phyloP scores from a whole-genome alignment of 2,113 vertebrate genomes.

The Prinia subflava region DNA sequence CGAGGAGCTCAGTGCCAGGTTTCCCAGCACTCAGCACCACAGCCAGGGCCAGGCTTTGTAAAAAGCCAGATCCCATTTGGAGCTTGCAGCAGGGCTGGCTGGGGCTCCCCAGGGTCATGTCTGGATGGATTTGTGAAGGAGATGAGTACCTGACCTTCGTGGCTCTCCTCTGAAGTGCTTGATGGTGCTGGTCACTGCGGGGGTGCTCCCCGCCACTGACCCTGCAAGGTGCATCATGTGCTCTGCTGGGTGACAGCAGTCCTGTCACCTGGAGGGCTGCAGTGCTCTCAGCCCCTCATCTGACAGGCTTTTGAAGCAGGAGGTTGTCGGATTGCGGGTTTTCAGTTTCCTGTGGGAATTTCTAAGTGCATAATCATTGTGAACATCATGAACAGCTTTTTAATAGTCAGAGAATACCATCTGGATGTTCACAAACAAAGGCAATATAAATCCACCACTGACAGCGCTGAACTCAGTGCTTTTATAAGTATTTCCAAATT shows the following conservation, averaged over 20 bases:
- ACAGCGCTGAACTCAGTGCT: slow-evolving; percentile 40
- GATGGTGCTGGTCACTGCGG: accelerated
- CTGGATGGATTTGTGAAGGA: neutral
- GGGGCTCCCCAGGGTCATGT: neutral
- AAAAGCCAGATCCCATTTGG: neutral
- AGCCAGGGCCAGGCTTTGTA: neutral
- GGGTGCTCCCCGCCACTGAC: neutral
- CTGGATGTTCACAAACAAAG: slow-evolving; percentile 61
- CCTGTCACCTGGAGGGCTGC: neutral
- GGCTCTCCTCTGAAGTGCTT: neutral
- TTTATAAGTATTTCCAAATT: slow-evolving; percentile 49
- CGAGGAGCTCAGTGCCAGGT: slow-evolving; percentile 12
- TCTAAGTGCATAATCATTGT: slow-evolving; percentile 54
- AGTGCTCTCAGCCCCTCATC: neutral
- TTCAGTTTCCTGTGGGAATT: slow-evolving; percentile 59
- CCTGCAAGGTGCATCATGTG: accelerated
- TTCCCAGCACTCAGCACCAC: slow-evolving; percentile 17
- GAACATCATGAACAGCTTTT: slow-evolving; percentile 55
- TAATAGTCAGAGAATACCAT: slow-evolving; percentile 55
- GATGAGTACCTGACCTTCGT: neutral
- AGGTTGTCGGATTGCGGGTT: slow-evolving; percentile 36
- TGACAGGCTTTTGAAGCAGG: neutral
- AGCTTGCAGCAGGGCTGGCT: neutral
- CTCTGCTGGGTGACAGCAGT: accelerated
- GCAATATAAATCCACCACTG: slow-evolving; percentile 24